A percentile compares a stretch with the other conserved stretches of the same genome.
Conservation (phyloP, 2,797 vertebrate genomes). For the Choloepus didactylus region DNA sequence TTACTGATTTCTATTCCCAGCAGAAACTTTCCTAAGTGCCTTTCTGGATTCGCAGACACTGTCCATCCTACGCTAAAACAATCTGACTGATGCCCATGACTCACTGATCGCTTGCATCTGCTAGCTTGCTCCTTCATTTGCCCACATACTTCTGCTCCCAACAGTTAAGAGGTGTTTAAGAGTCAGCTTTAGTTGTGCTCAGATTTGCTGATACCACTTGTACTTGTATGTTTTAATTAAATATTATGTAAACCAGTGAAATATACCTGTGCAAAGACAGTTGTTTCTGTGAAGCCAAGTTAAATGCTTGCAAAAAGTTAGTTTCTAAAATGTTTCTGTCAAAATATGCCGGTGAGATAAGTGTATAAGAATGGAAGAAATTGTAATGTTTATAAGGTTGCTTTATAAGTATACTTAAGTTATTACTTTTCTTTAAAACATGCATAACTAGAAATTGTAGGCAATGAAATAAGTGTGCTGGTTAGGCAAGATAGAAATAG, state of each 20-base stretch:
- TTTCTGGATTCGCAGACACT: background rate
- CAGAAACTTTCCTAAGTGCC: background rate
- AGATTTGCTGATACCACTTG: background rate
- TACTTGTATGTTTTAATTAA: background rate
- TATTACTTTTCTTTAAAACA: background rate
- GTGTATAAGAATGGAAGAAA: background rate
- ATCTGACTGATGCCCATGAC: background rate
- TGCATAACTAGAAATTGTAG: background rate
- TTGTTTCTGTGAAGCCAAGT: background rate
- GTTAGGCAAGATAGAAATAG: background rate
- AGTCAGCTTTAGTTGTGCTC: background rate
- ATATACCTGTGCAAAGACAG: background rate
- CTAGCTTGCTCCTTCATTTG: background rate
- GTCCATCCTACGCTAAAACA: too few relatives aligned
- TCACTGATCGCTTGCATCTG: background rate
- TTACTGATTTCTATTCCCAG: conserved; percentile 10
- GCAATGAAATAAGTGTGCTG: background rate
- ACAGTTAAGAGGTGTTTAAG: background rate
- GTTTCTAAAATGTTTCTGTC: background rate
- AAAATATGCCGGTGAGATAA: background rate
- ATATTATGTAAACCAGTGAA: conserved; percentile 16
- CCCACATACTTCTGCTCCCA: background rate
- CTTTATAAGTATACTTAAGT: background rate
- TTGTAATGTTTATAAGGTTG: background rate
- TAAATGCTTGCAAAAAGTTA: background rate